Base-by-base conservation (phyloP, 1,140 invertebrate genomes). In the Temnothorax nylanderi region DNA sequence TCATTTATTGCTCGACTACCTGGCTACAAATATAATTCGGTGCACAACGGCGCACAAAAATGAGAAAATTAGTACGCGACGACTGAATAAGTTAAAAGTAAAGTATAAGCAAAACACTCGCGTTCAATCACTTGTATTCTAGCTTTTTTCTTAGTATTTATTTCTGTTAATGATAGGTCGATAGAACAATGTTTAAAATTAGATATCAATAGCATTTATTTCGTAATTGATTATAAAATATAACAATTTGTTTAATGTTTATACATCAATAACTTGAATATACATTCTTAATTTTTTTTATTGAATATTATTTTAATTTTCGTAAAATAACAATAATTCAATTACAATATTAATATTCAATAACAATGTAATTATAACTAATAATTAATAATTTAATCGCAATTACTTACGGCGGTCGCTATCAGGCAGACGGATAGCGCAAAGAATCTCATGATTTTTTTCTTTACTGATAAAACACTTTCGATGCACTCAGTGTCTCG, bases 281-380 rank as follows among this genome's bases (percentile, higher is more conserved):
- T 56, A 21, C 7, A n/a, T 56, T 2, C 3, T 56, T 56, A 7
- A 21, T 56, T 21, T 21, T 41, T 21, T 44, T 69, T n/a, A 44
- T 69, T 69, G n/a, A 44, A 44, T n/a, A 41, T n/a, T 64, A 64
- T 64, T 62, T 62, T 34, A 34, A 62, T 62, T 62, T 47, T 47
- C 0, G 11, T 47, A 47, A 47, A 47, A 11, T 47, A 47, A 6
- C 16, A 44, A 10, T 41, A 65, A 65, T 65, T 65, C 3, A 41
- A n/a, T 41, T 64, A 34, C 4, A n/a, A 41, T 41, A 41, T 41
- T 41, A 41, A 41, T 67, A 67, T 41, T 65, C 10, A 65, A 21
- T 67, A 60, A 51, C 16, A 51, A 51, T 51, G 16, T 58, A 21
- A 21, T 21, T 56, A 11, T 10, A 47, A 6, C 37, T 47, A 3